These are phyloP conservation scores for Phengaris alcon DNA, from an alignment of 2,888 invertebrate genomes.

Conservation along the genomic window DNA sequence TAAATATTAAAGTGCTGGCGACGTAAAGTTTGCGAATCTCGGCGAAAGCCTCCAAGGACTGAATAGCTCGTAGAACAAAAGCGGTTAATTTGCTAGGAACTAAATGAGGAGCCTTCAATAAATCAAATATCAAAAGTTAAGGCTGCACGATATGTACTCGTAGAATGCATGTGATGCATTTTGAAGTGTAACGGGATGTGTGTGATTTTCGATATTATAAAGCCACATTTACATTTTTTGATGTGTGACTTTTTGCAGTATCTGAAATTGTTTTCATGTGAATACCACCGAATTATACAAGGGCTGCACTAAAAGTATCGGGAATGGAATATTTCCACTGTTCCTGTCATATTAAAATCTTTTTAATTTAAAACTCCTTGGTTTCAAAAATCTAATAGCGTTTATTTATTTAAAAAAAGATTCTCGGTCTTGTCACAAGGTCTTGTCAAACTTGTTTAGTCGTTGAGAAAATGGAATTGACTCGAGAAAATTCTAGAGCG, in stretches of 20 bases:
- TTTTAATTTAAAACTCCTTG: too few relatives aligned
- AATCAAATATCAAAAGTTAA: conserved; percentile 72
- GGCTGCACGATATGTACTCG: conserved; percentile 68
- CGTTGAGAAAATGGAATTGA: too few relatives aligned
- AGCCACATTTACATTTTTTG: background rate
- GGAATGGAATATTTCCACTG: too few relatives aligned
- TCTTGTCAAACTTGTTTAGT: too few relatives aligned
- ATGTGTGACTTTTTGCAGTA: too few relatives aligned
- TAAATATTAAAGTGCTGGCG: conserved; percentile 63
- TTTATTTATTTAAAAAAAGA: too few relatives aligned
- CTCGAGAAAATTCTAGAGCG: too few relatives aligned
- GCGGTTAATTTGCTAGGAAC: conserved; percentile 68
- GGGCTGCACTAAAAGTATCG: too few relatives aligned
- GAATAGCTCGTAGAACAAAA: conserved; percentile 68
- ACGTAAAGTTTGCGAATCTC: conserved; percentile 66
- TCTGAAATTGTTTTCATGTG: background rate
- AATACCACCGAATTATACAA: too few relatives aligned
- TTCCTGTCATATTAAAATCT: too few relatives aligned
- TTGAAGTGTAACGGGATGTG: conserved; percentile 4
- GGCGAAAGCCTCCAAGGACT: conserved; percentile 65
- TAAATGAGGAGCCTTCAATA: conserved; percentile 68
- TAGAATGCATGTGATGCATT: conserved; percentile 30
- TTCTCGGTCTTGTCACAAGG: too few relatives aligned
- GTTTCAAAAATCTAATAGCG: too few relatives aligned
- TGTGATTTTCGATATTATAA: background rate